Percentiles rank a stretch among this genome's conserved stretches.
phyloP scores from a whole-genome alignment of 2,113 vertebrate genomes.

The Menura novaehollandiae region DNA sequence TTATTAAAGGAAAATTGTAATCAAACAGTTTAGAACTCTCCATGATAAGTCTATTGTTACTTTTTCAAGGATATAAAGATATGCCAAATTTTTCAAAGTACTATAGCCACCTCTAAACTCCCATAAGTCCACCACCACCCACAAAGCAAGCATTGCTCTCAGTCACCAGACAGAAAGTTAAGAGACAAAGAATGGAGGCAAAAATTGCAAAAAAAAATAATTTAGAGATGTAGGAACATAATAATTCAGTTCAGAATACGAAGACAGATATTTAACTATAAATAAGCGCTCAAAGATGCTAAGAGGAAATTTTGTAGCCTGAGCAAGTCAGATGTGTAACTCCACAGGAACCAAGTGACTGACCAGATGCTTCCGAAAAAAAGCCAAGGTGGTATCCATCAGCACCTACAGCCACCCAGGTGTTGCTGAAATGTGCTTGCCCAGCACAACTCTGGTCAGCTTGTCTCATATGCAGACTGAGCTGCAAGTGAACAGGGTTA shows the following conservation, averaged over 20 bases:
- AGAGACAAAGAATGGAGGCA: background rate
- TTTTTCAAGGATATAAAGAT: background rate
- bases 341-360: background rate
- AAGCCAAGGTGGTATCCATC: background rate
- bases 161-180: background rate
- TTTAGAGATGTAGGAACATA: background rate
- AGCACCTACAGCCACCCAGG: background rate
- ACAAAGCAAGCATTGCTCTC: background rate
- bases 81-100: background rate
- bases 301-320: background rate
- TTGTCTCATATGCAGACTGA: background rate
- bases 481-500: background rate
- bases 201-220: background rate
- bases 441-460: background rate
- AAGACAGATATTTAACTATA: background rate
- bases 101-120: background rate
- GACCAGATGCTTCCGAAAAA: background rate
- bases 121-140: background rate
- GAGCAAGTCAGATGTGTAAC: background rate
- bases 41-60: background rate
- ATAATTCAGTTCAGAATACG: background rate
- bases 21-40: background rate
- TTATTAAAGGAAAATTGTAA: background rate
- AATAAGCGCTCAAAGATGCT: background rate
- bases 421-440: background rate